Evolutionary conservation across 2,888 invertebrate species (phyloP).

Genomic region (Halocaridina rubra): DNA sequence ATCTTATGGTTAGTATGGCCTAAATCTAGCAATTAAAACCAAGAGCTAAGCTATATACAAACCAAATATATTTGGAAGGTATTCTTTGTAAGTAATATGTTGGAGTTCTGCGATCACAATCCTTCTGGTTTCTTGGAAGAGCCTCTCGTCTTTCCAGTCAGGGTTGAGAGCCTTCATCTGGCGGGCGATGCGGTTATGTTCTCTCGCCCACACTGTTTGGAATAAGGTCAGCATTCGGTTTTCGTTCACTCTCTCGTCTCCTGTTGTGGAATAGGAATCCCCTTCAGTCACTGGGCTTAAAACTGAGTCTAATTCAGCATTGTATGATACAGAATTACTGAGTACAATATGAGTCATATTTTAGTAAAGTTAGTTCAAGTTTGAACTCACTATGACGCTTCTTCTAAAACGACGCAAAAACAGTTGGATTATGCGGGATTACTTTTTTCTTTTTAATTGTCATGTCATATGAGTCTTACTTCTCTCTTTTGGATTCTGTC

Average conservation of each 20-base stretch:
- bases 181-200: conserved; percentile 83
- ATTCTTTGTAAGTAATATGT: conserved; percentile 87
- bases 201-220: conserved; percentile 86
- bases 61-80: conserved; percentile 82
- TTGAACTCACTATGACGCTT: neutral
- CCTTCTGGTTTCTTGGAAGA: conserved; percentile 73
- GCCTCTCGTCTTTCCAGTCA: conserved; percentile 81
- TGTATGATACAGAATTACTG: neutral
- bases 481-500: no score
- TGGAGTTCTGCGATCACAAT: conserved; percentile 87
- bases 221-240: conserved; percentile 86
- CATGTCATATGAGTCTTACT: no score
- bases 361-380: neutral
- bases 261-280: conserved; percentile 68
- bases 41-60: no score
- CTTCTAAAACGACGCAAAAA: neutral
- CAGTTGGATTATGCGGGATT: no score
- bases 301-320: neutral
- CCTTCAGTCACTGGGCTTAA: neutral
- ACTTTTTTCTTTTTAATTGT: no score
- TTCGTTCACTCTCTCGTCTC: conserved; percentile 87
- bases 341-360: neutral
- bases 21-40: no score
- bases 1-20: no score
- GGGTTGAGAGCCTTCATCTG: conserved; percentile 77